phyloP scores from a whole-genome alignment of 2,888 invertebrate genomes.

The Xylota segnis region DNA sequence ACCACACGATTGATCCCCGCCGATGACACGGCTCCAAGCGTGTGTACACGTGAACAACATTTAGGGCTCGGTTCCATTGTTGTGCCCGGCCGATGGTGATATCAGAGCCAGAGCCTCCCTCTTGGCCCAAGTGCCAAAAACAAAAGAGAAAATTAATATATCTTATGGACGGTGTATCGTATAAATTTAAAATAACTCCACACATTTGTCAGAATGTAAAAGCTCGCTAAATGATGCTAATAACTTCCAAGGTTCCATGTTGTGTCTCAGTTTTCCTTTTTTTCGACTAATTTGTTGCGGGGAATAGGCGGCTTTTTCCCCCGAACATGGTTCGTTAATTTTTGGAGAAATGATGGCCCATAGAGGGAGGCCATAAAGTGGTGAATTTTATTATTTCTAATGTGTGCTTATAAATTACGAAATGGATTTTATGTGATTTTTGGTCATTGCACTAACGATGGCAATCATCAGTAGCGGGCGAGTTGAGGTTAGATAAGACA shows the following conservation, averaged over 20 bases:
- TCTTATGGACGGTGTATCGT: slow-evolving; percentile 36
- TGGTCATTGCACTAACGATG: slow-evolving; percentile 53
- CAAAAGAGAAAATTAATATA: slow-evolving; percentile 48
- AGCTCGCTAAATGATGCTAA: slow-evolving; percentile 70
- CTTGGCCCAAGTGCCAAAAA: not conserved
- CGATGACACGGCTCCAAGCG: slow-evolving; percentile 37
- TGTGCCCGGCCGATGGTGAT: slow-evolving; percentile 10
- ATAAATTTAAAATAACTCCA: slow-evolving; percentile 63
- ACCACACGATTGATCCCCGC: slow-evolving; percentile 53
- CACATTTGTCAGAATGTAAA: slow-evolving; percentile 68
- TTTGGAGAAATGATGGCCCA: slow-evolving; percentile 23
- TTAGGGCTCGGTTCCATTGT: slow-evolving; percentile 30
- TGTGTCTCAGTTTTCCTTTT: slow-evolving; percentile 26
- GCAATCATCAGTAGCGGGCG: slow-evolving; percentile 29
- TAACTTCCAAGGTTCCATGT: slow-evolving; percentile 58
- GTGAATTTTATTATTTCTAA: slow-evolving; percentile 61
- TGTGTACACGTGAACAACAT: slow-evolving; percentile 29
- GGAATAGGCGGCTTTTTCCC: slow-evolving; percentile 6
- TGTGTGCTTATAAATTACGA: slow-evolving; percentile 64
- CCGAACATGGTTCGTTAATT: slow-evolving; percentile 71
- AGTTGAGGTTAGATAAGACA: not conserved
- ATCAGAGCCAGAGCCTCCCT: slow-evolving; percentile 10
- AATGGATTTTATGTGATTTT: slow-evolving; percentile 72
- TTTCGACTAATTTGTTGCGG: slow-evolving; percentile 40
- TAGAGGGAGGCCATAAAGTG: slow-evolving; percentile 33